Base-by-base conservation (phyloP, 2,797 vertebrate species). In the Cuculus canorus region DNA sequence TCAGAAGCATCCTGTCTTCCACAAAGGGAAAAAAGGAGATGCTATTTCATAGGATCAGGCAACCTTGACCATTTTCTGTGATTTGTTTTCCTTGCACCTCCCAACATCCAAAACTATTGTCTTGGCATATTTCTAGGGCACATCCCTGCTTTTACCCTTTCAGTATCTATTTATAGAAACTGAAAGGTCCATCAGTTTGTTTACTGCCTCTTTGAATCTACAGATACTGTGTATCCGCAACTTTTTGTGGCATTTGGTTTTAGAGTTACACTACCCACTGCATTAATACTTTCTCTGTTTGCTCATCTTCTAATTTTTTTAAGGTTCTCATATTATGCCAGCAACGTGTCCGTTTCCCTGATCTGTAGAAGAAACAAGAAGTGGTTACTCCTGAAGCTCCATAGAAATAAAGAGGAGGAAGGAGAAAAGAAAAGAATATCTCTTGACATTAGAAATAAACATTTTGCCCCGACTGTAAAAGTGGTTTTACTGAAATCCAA, bases 401-500 rank as follows among this genome's bases (percentile, higher is more conserved):
- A 32, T 32, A 25, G 48, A 69, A 88, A 45, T 50, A 43, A 84
- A 66, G 18, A 6, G 33, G 7, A 45, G 6, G 15, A 9, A 9
- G 17, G 5, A 13, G 15, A 0, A 0, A 1, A 10, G 24, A 21
- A 45, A 15, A 45, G 1, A 35, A 18, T 4, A 24, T 43, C 18
- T 84, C 39, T 54, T 78, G 5, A 43, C 19, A 22, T 41, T 61
- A 84, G 17, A 84, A 60, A 23, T 11, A 81, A 92, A 17, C 1
- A 21, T 4, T 41, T 54, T 54, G 12, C 16, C 25, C 15, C 43
- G 56, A 56, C 1, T 32, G 3, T 27, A 71, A 50, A 60, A 81
- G 50, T 0, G 2, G 52, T 88, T 48, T 47, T 63, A 32, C 4
- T 28, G 53, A 87, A 92, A 72, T 60, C 14, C 15, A 77, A 39